Base-by-base conservation (phyloP, 2,113 vertebrate species). In the Chionis minor region DNA sequence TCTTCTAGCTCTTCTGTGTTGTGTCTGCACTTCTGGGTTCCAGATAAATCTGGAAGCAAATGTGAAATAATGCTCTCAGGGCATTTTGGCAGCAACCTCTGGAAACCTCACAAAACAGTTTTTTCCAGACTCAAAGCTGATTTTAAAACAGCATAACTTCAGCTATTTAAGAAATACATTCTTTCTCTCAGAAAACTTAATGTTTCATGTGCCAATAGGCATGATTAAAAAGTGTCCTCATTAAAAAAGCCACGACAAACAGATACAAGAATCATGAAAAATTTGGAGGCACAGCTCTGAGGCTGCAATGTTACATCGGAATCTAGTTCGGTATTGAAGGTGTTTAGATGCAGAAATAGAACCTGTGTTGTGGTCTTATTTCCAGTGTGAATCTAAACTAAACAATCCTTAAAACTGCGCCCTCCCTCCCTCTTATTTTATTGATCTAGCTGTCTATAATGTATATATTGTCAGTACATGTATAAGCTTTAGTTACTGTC, bases 31-130 rank as follows among this genome's bases (percentile, higher is more conserved):
- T 97, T 95, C 81, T 91, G 69, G 51, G 59, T 95, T 97, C 94
- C 96, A 96, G 94, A 97, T 88, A 91, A 92, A 93, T 92, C 92
- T 96, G 75, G 89, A 96, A 97, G 83, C 47, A 95, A 95, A 97
- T 96, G 81, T 88, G 73, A 96, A 97, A 82, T 85, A 81, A 95
- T 83, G 17, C 87, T 86, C 63, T 93, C 47, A 74, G 70, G 82
- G 92, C 86, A 94, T 95, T 96, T 95, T 97, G 83, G 79, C 95
- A 96, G 89, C 35, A 91, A 77, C 42, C 32, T 71, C 69, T 92
- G 94, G 88, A 96, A 97, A 95, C 30, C 71, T 96, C 86, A 95
- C 74, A 88, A 92, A 93, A 91, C 38, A 86, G 23, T 19, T 92
- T 97, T 97, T 92, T 96, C 94, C 90, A 86, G 71, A 74, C 65